Evolutionary conservation across 2,888 invertebrate genomes (phyloP), one percentile per base, ranked within the genome.

Genomic region (Cotesia congregata): DNA sequence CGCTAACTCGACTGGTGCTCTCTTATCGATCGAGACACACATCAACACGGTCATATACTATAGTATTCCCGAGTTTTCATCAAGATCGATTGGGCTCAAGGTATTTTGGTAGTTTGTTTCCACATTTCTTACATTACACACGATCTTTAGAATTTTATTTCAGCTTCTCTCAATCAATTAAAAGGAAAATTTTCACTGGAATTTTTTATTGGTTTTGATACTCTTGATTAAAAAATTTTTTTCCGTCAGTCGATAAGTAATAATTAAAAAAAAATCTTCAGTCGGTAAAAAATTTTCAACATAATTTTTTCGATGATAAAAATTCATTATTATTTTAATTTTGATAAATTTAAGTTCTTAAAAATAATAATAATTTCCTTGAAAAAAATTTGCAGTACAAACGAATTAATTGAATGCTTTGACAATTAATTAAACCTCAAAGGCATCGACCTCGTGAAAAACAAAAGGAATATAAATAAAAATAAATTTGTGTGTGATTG

Each of bases 11-110:
- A 9, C 67, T 0, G 12, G 50, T 30, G 30, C 30, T 7, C 17
- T 64, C 7, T 75, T 75, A 50, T 60, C 12, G 17, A 67, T 74
- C 20, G 67, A 59, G 40, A 30, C 6, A 30, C 60, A 30, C 1
- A 9, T 17, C 9, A 50, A 9, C 17, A 60, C 30, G 30, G 40
- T 30, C 6, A 5, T n/a, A n/a, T n/a, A n/a, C n/a, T n/a, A n/a
- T 9, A 39, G 74, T 40, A 30, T 30, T 30, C 3, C 30, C 30
- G 30, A 30, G 3, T 40, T 69, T n/a, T 70, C 64, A 76, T 78
- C 70, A 78, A 76, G 76, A 78, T 78, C 78, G 72, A 72, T 59
- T 74, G 68, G 73, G 41, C 61, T 67, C 20, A 71, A 72, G 73
- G 41, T 62, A 64, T 40, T 70, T 62, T 73, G 76, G 68, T 76